Evolutionary conservation across 2,113 vertebrate species (phyloP).

Genomic region (Triplophysa tibetana): DNA sequence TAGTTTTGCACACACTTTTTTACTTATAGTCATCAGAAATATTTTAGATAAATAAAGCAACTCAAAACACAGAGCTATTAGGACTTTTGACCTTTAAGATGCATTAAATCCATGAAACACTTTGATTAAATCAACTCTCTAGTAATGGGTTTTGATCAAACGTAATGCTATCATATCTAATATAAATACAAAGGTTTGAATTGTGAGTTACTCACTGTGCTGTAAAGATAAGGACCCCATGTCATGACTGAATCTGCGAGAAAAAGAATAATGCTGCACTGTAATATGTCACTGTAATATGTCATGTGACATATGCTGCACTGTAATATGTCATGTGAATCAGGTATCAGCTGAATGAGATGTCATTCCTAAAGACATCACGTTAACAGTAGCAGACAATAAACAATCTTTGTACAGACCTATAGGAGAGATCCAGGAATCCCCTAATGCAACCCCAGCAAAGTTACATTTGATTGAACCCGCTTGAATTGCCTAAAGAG

Average conservation of each 20-base stretch:
- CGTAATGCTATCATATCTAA: background rate
- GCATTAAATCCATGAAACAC: background rate
- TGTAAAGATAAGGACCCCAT: conserved; percentile 95
- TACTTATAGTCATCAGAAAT: no score
- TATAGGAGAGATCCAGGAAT: conserved; percentile 95
- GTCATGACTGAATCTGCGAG: conserved; percentile 89
- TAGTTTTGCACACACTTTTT: no score
- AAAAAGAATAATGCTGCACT: no score
- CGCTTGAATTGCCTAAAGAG: conserved; percentile 76
- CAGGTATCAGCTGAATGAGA: no score
- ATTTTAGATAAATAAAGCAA: no score
- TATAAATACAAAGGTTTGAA: background rate
- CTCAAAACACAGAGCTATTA: no score
- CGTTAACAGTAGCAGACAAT: no score
- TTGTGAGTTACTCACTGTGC: conserved; percentile 79
- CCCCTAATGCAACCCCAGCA: conserved; percentile 89
- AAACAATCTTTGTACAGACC: conserved; percentile 72
- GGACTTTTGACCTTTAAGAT: background rate
- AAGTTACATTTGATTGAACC: conserved; percentile 85
- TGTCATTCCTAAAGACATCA: no score
- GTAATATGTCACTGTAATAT: background rate
- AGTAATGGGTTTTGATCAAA: background rate
- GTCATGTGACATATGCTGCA: background rate
- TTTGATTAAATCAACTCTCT: background rate
- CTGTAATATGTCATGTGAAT: background rate